Evolutionary conservation across 2,113 vertebrate species (phyloP).

Genomic region (Mustelus asterias): DNA sequence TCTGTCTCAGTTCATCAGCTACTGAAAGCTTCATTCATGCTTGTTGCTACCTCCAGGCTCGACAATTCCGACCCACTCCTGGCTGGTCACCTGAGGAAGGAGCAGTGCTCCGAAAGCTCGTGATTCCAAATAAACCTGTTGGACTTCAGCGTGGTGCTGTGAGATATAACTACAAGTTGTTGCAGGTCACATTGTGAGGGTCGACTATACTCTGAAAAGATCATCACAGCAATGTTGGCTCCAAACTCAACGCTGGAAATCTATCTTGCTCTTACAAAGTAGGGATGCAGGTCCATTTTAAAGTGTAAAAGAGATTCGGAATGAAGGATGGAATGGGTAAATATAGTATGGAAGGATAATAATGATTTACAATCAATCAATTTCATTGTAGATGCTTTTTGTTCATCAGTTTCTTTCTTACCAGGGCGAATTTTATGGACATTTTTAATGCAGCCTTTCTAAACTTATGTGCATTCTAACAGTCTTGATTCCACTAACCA

Average conservation of each 20-base stretch:
- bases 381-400: neutral
- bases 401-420: neutral
- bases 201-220: neutral
- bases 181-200: neutral
- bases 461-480: neutral
- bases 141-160: too few species aligned
- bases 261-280: neutral
- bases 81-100: too few species aligned
- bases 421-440: neutral
- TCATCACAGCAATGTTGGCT: neutral
- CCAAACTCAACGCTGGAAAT: neutral
- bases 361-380: neutral
- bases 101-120: too few species aligned
- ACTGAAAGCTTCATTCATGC: neutral
- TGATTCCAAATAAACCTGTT: too few species aligned
- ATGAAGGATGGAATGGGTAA: neutral
- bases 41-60: too few species aligned
- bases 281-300: neutral
- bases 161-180: neutral
- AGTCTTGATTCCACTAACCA: neutral
- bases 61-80: too few species aligned
- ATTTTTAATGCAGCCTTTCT: neutral
- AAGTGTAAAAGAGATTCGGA: neutral
- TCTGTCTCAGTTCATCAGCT: neutral
- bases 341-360: neutral